Percentiles rank a stretch among this genome's conserved stretches.
Conservation (phyloP, 1,140 invertebrate species). For the Trachymyrmex septentrionalis region DNA sequence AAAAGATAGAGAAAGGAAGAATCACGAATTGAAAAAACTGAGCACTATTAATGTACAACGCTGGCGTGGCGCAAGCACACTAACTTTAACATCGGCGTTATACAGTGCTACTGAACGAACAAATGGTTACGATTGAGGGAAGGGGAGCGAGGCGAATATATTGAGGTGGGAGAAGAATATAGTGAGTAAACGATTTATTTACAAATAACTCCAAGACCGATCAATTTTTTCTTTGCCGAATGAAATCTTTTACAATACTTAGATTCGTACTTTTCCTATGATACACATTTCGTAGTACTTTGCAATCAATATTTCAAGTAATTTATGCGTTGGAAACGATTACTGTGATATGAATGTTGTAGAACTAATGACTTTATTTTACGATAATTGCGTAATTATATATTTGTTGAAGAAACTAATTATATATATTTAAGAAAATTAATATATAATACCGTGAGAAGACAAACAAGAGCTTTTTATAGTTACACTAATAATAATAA, state of each 20-base stretch:
- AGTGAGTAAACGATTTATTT: conserved; percentile 6
- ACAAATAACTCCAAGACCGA: neutral
- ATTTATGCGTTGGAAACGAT: neutral
- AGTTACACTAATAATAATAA: too few species aligned
- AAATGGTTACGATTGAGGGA: conserved; percentile 19
- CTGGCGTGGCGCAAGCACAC: conserved; percentile 27
- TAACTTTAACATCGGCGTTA: conserved; percentile 34
- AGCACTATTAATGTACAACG: conserved; percentile 40
- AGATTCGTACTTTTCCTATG: neutral
- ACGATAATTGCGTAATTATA: neutral
- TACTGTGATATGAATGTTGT: neutral
- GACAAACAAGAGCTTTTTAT: too few species aligned
- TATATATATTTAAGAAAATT: neutral
- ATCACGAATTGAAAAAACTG: conserved; percentile 37
- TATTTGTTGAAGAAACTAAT: neutral
- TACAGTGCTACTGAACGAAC: conserved; percentile 7
- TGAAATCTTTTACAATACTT: neutral
- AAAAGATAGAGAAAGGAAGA: neutral
- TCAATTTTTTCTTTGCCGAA: neutral
- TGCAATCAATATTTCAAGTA: neutral
- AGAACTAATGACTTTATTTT: neutral
- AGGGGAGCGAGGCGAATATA: neutral
- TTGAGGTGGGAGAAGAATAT: conserved; percentile 28
- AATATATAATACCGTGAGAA: neutral
- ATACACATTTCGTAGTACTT: neutral